phyloP scores from a whole-genome alignment of 2,113 vertebrate genomes.

The Neolamprologus cancellatus region DNA sequence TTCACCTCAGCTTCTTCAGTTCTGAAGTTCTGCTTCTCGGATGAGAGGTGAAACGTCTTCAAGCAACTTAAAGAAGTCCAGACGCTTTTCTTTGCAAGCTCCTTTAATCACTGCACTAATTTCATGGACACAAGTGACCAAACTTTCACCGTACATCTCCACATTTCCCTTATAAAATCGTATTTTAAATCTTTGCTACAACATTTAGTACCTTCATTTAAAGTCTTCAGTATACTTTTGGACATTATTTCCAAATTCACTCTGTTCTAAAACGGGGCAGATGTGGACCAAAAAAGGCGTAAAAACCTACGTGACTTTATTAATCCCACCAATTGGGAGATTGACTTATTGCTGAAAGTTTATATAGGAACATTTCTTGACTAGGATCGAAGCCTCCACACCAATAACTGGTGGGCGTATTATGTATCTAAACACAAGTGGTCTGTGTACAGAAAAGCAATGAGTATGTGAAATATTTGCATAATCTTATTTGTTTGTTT shows the following conservation, averaged over 20 bases:
- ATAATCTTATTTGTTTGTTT: not conserved
- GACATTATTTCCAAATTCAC: not conserved
- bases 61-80: too few species aligned
- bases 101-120: not conserved
- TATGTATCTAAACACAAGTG: not conserved
- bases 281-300: not conserved
- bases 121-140: not conserved
- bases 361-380: not conserved
- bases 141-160: not conserved
- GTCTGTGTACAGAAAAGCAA: not conserved
- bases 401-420: not conserved
- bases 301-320: not conserved
- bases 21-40: too few species aligned
- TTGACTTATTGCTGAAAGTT: not conserved
- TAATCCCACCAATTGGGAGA: not conserved
- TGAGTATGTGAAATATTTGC: not conserved
- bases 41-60: too few species aligned
- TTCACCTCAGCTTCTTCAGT: too few species aligned
- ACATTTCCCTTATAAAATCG: not conserved
- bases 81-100: too few species aligned
- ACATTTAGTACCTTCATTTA: not conserved
- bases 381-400: not conserved
- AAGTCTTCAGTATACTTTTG: not conserved
- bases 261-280: not conserved
- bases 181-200: not conserved